These are phyloP conservation scores for Aphelinus atriplicis DNA, from an alignment of 1,140 invertebrate species.

Conservation along the genomic window DNA sequence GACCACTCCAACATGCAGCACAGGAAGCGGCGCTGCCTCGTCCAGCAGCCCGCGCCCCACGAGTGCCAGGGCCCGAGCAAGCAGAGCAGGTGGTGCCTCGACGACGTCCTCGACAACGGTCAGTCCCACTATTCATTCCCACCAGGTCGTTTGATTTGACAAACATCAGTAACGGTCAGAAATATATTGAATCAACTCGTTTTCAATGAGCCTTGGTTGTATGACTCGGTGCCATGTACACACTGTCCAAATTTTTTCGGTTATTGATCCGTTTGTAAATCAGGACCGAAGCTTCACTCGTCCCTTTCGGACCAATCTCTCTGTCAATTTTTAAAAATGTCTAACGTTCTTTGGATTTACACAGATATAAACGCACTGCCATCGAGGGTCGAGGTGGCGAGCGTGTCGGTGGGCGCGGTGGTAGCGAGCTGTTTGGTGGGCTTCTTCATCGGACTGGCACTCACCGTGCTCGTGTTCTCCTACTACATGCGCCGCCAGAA, in stretches of 20 bases:
- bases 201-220: no score
- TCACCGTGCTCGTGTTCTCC: conserved; percentile 60
- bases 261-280: no score
- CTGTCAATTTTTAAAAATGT: no score
- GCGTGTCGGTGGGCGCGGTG: conserved; percentile 68
- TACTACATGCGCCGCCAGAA: conserved; percentile 63
- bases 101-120: conserved; percentile 67
- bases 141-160: no score
- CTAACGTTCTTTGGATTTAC: conserved; percentile 28
- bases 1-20: conserved; percentile 73
- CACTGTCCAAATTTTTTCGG: no score
- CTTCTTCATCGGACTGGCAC: conserved; percentile 62
- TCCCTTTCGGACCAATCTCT: no score
- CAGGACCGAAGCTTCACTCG: no score
- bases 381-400: conserved; percentile 60
- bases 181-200: no score
- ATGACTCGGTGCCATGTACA: no score
- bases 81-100: conserved; percentile 73
- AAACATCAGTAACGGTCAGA: no score
- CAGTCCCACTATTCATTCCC: conserved; percentile 8
- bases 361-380: conserved; percentile 57
- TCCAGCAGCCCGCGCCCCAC: conserved; percentile 60
- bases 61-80: conserved; percentile 74
- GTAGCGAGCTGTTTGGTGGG: conserved; percentile 68
- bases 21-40: conserved; percentile 71